Evolutionary conservation across 1,140 invertebrate genomes (phyloP).

Genomic region (Drosophila repleta): DNA sequence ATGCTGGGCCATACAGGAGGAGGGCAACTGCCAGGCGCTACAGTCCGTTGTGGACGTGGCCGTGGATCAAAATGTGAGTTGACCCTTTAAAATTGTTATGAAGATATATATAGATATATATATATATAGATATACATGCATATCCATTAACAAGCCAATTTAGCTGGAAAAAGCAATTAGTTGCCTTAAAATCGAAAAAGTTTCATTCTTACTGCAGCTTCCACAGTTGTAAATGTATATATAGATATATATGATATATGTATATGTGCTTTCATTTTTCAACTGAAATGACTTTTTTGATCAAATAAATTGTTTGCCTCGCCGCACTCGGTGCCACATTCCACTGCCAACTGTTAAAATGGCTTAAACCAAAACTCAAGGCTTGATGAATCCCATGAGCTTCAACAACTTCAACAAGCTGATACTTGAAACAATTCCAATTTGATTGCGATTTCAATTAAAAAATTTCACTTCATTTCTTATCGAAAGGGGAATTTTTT

Average conservation of each 20-base stretch:
- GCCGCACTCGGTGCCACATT: slow-evolving; percentile 50
- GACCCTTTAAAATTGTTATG: slow-evolving; percentile 45
- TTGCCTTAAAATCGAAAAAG: slow-evolving; percentile 19
- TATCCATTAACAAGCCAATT: slow-evolving; percentile 1
- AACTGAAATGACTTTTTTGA: slow-evolving; percentile 62
- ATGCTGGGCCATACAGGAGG: slow-evolving; percentile 87
- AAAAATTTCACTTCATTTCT: background rate
- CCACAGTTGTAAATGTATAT: background rate
- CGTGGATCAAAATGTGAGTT: slow-evolving; percentile 85
- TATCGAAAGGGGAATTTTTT: background rate
- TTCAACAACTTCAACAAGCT: slow-evolving; percentile 7
- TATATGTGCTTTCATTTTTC: background rate
- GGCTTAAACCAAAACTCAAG: slow-evolving; percentile 12
- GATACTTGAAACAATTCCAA: slow-evolving; percentile 3
- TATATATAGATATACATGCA: background rate
- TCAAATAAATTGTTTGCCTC: slow-evolving; percentile 37
- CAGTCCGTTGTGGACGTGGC: slow-evolving; percentile 87
- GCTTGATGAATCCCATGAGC: slow-evolving; percentile 15
- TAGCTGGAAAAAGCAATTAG: slow-evolving; percentile 33
- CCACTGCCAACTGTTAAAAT: slow-evolving; percentile 15
- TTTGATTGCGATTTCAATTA: slow-evolving; percentile 18
- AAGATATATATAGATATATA: background rate
- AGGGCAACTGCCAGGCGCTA: slow-evolving; percentile 86
- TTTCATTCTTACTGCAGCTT: slow-evolving; percentile 3
- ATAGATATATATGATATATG: background rate